These are phyloP conservation scores for Eurypyga helias DNA, from an alignment of 2,113 vertebrate genomes.

Conservation along the genomic window DNA sequence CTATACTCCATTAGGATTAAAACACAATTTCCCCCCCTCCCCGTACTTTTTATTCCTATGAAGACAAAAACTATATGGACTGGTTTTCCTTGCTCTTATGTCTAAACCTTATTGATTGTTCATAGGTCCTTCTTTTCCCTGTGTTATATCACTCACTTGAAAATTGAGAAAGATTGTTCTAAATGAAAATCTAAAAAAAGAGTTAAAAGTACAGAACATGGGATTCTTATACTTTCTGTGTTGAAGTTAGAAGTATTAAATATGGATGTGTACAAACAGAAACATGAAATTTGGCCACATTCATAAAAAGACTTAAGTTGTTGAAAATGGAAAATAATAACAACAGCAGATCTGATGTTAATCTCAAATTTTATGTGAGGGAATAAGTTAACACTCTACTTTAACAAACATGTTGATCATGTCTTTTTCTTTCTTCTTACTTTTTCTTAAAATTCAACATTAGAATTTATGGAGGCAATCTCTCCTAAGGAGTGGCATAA, in stretches of 20 bases:
- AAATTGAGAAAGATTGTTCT: neutral
- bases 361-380: neutral
- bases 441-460: neutral
- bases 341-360: neutral
- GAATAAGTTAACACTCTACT: neutral
- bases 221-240: neutral
- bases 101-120: neutral
- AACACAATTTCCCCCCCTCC: neutral
- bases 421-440: neutral
- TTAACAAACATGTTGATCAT: rapidly evolving
- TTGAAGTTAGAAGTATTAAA: neutral
- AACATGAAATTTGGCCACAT: neutral
- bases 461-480: neutral
- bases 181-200: neutral
- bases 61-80: neutral
- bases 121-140: neutral
- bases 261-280: neutral
- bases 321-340: neutral
- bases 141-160: neutral
- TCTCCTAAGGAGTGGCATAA: neutral
- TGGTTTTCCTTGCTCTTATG: neutral
- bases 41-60: neutral
- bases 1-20: neutral
- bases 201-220: neutral
- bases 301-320: neutral